Evolutionary conservation across 1,140 invertebrate species (phyloP), one percentile per base, ranked within the genome.

Genomic region (Drosophila sechellia): DNA sequence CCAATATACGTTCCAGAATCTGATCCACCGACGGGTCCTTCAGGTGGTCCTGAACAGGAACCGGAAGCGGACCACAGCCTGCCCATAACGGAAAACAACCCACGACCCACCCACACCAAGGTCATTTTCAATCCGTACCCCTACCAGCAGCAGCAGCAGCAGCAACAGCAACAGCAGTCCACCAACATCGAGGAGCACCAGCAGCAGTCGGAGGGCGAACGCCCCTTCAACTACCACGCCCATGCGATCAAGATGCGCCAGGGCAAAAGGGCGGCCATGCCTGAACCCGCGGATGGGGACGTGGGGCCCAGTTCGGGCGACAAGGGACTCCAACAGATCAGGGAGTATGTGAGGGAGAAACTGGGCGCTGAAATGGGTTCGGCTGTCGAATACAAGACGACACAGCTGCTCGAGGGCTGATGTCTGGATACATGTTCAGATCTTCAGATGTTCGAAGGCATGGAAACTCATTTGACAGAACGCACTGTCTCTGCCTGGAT

Each of bases 141-240:
- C 31, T 91, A 79, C 53, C 74, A 89, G 5, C 69, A 81, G 5
- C 65, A 89, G 5, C 69, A 81, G 5, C 65, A 83, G 50, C 83
- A 72, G 6, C 75, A 25, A 22, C 45, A n/a, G 8, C 22, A 27
- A 3, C 22, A 43, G 27, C 81, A 69, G 0, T 45, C 60, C 4
- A 56, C 27, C 2, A 27, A 49, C 1, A 31, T 50, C 27, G 64
- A 65, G 35, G 77, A 64, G n/a, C 10, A 56, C 17, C 72, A 55
- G 27, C 53, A 34, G 3, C 58, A 25, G 5, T 46, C 64, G 20
- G 53, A 42, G 71, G 74, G 37, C 6, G 90, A 90, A 25, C 75
- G 75, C 10, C 91, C 91, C 20, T 91, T 74, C 42, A 92, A 92
- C 57, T 92, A 92, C 53, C 91, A 92, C 40, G 91, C 91, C 43